phyloP scores from a whole-genome alignment of 2,888 invertebrate genomes.

The Macrostomum cliftonense region DNA sequence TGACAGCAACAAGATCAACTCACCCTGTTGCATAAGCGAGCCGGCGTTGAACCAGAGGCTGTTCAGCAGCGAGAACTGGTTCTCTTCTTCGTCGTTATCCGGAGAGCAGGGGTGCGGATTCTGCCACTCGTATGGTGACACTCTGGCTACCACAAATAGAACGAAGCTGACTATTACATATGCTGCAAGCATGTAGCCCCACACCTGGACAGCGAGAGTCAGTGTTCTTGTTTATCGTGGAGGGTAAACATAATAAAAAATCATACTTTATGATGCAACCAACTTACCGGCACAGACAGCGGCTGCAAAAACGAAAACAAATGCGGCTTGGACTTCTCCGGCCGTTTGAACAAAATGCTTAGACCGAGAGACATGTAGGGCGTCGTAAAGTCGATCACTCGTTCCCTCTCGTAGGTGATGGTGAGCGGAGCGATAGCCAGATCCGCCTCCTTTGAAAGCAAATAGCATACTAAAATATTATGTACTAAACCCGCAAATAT shows the following conservation, averaged over 20 bases:
- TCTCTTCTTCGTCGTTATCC: slow-evolving; percentile 62
- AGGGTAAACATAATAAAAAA: too few species aligned
- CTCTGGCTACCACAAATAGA: slow-evolving; percentile 73
- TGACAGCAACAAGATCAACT: too few species aligned
- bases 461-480: too few species aligned
- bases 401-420: slow-evolving; percentile 82
- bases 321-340: slow-evolving; percentile 67
- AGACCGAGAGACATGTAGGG: slow-evolving; percentile 40
- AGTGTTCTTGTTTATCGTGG: too few species aligned
- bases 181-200: slow-evolving; percentile 69
- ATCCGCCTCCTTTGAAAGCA: slow-evolving; percentile 75
- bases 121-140: slow-evolving; percentile 67
- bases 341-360: slow-evolving; percentile 53
- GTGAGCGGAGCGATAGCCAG: slow-evolving; percentile 89
- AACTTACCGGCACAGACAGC: slow-evolving; percentile 43
- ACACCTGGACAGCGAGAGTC: slow-evolving; percentile 59
- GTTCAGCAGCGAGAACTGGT: slow-evolving; percentile 74
- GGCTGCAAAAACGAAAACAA: slow-evolving; percentile 78
- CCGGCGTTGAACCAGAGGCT: slow-evolving; percentile 95
- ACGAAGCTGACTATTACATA: slow-evolving; percentile 83
- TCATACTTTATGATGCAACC: too few species aligned
- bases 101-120: slow-evolving; percentile 62
- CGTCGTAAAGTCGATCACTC: slow-evolving; percentile 44
- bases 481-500: too few species aligned
- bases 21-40: slow-evolving; percentile 76